phyloP scores from a whole-genome alignment of 2,113 vertebrate genomes.

The Cathartes aura region DNA sequence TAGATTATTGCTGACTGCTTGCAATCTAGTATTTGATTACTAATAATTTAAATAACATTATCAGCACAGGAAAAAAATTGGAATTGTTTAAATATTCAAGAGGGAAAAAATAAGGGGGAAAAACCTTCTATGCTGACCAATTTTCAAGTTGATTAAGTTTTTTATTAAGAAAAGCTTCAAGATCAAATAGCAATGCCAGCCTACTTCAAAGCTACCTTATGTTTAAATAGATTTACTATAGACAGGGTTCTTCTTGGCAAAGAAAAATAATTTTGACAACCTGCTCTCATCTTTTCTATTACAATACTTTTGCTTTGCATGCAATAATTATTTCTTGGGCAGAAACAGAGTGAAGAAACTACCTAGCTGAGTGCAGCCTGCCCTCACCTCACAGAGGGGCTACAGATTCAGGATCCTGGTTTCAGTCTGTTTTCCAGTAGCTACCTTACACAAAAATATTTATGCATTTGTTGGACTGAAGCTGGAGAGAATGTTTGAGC shows the following conservation, averaged over 20 bases:
- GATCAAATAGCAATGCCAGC: neutral
- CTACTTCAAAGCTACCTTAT: neutral
- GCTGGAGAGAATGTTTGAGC: neutral
- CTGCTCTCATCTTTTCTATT: neutral
- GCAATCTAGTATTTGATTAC: neutral
- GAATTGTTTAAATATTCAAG: neutral
- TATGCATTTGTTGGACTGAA: neutral
- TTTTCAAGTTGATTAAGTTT: neutral
- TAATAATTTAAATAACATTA: neutral
- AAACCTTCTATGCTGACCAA: neutral
- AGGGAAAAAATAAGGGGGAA: neutral
- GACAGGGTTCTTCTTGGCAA: neutral
- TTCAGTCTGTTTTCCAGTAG: neutral
- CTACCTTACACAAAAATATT: neutral
- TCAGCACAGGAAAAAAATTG: neutral
- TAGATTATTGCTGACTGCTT: neutral
- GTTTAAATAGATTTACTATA: neutral
- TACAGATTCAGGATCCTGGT: neutral
- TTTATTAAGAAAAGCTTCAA: neutral
- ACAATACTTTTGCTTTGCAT: neutral
- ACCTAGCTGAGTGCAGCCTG: neutral
- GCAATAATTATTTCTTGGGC: neutral
- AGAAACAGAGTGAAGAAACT: neutral
- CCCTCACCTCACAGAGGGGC: neutral
- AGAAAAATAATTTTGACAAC: neutral